phyloP scores from a whole-genome alignment of 1,140 invertebrate species.

The Drosophila insularis region DNA sequence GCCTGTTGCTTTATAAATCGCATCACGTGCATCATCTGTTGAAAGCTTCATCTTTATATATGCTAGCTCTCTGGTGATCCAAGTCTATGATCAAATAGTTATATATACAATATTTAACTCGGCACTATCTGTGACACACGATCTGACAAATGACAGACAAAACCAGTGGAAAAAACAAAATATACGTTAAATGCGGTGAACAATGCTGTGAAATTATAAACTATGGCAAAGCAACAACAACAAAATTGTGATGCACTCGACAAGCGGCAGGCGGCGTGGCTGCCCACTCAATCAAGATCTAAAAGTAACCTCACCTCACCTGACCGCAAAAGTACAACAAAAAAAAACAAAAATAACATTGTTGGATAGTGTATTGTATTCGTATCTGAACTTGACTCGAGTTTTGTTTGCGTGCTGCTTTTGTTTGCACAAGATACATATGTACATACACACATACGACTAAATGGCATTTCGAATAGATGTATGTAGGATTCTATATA shows the following conservation, averaged over 20 bases:
- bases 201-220: constrained; percentile 67
- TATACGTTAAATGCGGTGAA: constrained; percentile 30
- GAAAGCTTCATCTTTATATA: not conserved
- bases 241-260: constrained; percentile 37
- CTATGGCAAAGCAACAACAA: constrained; percentile 15
- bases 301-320: constrained; percentile 20
- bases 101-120: constrained; percentile 25
- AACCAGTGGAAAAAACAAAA: not conserved
- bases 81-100: constrained; percentile 8
- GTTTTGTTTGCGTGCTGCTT: constrained; percentile 60
- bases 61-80: not conserved
- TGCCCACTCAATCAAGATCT: constrained; percentile 61
- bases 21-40: constrained; percentile 32
- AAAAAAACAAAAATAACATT: constrained; percentile 20
- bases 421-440: constrained; percentile 52
- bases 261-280: not conserved
- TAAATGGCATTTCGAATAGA: constrained; percentile 60
- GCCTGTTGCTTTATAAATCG: constrained; percentile 36
- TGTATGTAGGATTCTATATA: not conserved
- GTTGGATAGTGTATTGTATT: constrained; percentile 35
- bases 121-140: constrained; percentile 32
- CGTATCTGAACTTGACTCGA: constrained; percentile 64
- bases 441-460: constrained; percentile 41
- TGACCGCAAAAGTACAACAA: constrained; percentile 45
- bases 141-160: constrained; percentile 33